These are phyloP conservation scores for Dryobotodes eremita DNA, from an alignment of 2,888 invertebrate genomes.

Conservation along the genomic window DNA sequence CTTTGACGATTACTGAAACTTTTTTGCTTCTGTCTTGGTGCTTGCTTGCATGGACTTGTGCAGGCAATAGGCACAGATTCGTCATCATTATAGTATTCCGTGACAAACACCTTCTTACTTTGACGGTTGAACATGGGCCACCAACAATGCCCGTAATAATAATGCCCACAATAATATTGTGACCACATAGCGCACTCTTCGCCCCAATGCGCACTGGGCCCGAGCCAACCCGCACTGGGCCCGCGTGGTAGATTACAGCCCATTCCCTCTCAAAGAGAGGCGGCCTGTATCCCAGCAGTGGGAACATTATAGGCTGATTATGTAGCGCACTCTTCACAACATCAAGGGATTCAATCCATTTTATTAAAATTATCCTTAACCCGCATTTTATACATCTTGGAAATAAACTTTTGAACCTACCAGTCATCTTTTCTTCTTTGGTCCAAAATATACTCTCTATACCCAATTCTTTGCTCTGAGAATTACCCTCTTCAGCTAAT, in stretches of 20 bases:
- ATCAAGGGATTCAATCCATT: background rate
- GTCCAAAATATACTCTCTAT: background rate
- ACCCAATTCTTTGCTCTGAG: background rate
- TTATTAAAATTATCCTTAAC: no score
- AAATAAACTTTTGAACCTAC: no score
- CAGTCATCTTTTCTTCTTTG: background rate
- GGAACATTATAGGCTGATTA: no score
- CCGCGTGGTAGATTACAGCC: no score
- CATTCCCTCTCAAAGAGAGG: no score
- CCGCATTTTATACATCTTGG: no score
- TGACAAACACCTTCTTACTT: constrained; percentile 5
- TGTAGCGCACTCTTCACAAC: background rate
- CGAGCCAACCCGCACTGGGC: no score
- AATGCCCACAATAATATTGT: background rate
- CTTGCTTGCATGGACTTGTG: constrained; percentile 7
- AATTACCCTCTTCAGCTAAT: background rate
- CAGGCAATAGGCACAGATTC: constrained; percentile 2
- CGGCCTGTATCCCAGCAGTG: no score
- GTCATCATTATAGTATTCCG: constrained; percentile 20
- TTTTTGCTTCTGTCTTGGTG: constrained; percentile 21
- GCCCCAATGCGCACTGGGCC: no score
- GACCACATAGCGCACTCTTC: background rate
- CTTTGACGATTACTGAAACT: background rate
- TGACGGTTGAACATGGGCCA: background rate
- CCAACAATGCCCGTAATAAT: background rate